Percentiles rank a stretch among this genome's conserved stretches.
phyloP scores from a whole-genome alignment of 1,140 invertebrate genomes.

The Procambarus virginalis region DNA sequence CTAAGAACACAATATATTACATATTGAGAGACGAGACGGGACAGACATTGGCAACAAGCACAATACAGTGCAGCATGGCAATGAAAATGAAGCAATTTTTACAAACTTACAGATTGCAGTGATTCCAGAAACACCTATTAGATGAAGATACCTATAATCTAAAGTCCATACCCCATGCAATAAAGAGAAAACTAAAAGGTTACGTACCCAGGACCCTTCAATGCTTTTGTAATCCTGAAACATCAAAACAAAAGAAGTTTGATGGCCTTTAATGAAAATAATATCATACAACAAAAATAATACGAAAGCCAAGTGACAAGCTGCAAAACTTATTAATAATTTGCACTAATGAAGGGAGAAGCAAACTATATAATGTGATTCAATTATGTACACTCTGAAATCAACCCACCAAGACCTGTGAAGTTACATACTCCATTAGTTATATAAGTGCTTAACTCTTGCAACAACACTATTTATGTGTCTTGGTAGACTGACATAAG shows the following conservation, averaged over 20 bases:
- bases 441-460: too few relatives aligned
- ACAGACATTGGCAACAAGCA: background rate
- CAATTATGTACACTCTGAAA: too few relatives aligned
- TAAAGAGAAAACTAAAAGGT: slow-evolving; percentile 50
- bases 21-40: background rate
- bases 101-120: background rate
- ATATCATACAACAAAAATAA: slow-evolving; percentile 26
- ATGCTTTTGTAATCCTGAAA: slow-evolving; percentile 68
- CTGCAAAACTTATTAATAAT: slow-evolving; percentile 33
- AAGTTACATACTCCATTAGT: too few relatives aligned
- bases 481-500: too few relatives aligned
- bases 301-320: slow-evolving; percentile 22
- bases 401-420: too few relatives aligned
- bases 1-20: background rate
- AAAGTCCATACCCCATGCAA: slow-evolving; percentile 55
- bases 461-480: too few relatives aligned
- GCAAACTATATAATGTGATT: background rate
- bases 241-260: slow-evolving; percentile 60
- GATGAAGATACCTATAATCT: background rate
- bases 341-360: slow-evolving; percentile 2
- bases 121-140: background rate
- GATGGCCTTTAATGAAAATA: slow-evolving; percentile 47
- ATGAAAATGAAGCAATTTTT: background rate
- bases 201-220: slow-evolving; percentile 63
- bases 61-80: background rate